A percentile compares a stretch with the other conserved stretches of the same genome.
These are phyloP conservation scores for Suncus etruscus DNA, from an alignment of 2,113 vertebrate genomes.

Conservation along the genomic window DNA sequence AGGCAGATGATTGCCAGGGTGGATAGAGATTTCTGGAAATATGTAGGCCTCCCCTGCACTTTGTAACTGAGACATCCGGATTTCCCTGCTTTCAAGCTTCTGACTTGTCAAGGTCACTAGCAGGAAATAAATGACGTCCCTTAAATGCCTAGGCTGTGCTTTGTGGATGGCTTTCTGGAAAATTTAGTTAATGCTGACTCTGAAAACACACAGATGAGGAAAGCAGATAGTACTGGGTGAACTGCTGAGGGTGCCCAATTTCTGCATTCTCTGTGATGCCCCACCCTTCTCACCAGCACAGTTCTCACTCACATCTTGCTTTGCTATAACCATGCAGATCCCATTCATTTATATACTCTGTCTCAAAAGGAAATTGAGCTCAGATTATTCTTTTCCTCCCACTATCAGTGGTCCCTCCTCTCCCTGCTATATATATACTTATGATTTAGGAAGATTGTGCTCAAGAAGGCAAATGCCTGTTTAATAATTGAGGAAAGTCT, in stretches of 20 bases:
- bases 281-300: not conserved
- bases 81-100: slow-evolving; percentile 79
- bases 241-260: slow-evolving; percentile 65
- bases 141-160: slow-evolving; percentile 73
- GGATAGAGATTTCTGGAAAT: slow-evolving; percentile 75
- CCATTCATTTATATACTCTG: slow-evolving; percentile 42
- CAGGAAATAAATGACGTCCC: slow-evolving; percentile 86
- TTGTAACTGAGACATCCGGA: slow-evolving; percentile 78
- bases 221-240: slow-evolving; percentile 85
- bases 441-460: not conserved
- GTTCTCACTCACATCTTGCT: slow-evolving; percentile 46
- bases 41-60: slow-evolving; percentile 27
- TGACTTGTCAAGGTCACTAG: slow-evolving; percentile 84
- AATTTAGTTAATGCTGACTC: slow-evolving; percentile 88
- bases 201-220: slow-evolving; percentile 86
- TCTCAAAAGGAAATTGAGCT: not conserved
- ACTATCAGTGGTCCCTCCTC: not conserved
- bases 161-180: slow-evolving; percentile 85
- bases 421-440: not conserved
- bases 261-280: slow-evolving; percentile 12
- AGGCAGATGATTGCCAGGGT: slow-evolving; percentile 47
- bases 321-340: not conserved
- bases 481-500: not conserved
- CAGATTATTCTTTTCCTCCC: not conserved
- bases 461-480: slow-evolving; percentile 1